These are phyloP conservation scores for Pristionchus maxplancki DNA, from an alignment of 2,888 invertebrate genomes.

Conservation along the genomic window DNA sequence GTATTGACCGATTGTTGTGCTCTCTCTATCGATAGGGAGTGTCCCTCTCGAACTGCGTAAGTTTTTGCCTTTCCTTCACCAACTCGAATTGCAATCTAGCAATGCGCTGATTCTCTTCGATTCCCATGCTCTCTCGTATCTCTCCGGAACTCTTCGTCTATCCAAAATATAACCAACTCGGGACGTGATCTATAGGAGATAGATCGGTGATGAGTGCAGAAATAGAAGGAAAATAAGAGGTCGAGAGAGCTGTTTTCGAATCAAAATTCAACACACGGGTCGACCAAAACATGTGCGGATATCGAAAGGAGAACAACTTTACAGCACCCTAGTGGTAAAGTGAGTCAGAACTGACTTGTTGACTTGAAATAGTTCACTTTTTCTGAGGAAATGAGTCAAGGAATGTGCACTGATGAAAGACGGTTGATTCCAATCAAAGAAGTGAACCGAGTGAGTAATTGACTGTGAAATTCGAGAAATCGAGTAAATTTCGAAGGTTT, in stretches of 20 bases:
- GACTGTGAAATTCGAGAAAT: not conserved
- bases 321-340: not conserved
- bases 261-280: not conserved
- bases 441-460: not conserved
- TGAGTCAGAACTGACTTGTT: slow-evolving; percentile 28
- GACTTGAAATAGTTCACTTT: slow-evolving; percentile 15
- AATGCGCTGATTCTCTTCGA: not conserved
- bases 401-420: slow-evolving; percentile 29
- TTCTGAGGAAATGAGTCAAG: not conserved
- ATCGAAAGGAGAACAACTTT: not conserved
- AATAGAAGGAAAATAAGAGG: not conserved
- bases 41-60: not conserved
- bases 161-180: too few species aligned
- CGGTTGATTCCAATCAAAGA: not conserved
- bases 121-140: too few species aligned
- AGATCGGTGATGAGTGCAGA: not conserved
- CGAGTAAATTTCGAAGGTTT: not conserved
- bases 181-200: not conserved
- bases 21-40: slow-evolving; percentile 9
- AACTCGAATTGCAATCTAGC: not conserved
- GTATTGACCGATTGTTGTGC: not conserved
- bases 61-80: not conserved
- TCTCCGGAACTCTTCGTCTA: too few species aligned
- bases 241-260: not conserved
- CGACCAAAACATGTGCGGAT: not conserved